These are phyloP conservation scores for Strigops habroptila DNA, from an alignment of 2,113 vertebrate genomes.

Conservation along the genomic window DNA sequence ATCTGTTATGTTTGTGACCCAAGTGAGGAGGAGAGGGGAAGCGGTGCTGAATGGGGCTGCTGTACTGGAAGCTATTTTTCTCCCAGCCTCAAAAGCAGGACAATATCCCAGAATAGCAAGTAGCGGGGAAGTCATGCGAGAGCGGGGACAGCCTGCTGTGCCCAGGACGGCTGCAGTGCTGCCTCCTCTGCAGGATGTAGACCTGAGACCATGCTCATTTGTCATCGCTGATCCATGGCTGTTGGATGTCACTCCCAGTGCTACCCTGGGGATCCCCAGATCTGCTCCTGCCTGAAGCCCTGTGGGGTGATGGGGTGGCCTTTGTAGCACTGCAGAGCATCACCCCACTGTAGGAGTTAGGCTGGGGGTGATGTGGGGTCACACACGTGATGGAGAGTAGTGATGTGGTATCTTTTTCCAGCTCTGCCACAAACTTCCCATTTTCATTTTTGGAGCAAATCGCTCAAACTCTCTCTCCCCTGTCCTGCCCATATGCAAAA, in stretches of 20 bases:
- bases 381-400: background rate
- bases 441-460: conserved; percentile 6
- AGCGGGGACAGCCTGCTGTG: background rate
- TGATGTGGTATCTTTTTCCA: background rate
- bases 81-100: background rate
- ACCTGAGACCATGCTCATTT: rapidly evolving
- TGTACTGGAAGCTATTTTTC: conserved; percentile 33
- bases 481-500: background rate
- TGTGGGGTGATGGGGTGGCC: rapidly evolving
- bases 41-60: background rate
- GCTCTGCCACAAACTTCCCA: background rate
- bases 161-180: background rate
- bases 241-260: background rate
- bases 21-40: background rate
- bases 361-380: background rate
- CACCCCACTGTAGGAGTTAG: background rate
- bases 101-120: conserved; percentile 32
- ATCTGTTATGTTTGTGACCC: background rate
- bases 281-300: background rate
- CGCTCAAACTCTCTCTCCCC: background rate
- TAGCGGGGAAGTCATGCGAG: background rate
- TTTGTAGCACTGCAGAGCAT: background rate
- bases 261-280: background rate
- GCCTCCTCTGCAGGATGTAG: background rate
- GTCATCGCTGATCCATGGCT: background rate